A percentile compares a stretch with the other conserved stretches of the same genome.
Evolutionary conservation across 2,888 invertebrate species (phyloP).

Genomic region (Torymus texanus): DNA sequence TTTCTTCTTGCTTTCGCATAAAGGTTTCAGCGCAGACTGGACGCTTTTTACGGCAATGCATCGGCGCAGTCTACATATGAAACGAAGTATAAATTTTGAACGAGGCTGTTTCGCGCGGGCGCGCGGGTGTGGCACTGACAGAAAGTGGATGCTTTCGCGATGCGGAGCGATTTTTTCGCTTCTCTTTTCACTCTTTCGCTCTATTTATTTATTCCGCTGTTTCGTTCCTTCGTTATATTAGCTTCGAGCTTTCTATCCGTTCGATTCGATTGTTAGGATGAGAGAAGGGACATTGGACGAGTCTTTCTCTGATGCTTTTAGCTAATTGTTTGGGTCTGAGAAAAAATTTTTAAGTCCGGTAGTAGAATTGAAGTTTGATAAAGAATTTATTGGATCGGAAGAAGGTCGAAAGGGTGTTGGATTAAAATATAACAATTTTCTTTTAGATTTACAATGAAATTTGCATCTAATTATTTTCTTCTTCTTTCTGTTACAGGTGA

Average conservation of each 20-base stretch:
- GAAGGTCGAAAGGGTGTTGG: too few relatives aligned
- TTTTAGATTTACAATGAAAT: neutral
- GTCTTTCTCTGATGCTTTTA: constrained; percentile 34
- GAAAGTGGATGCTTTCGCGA: neutral
- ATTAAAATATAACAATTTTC: too few relatives aligned
- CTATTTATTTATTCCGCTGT: neutral
- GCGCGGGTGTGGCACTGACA: neutral
- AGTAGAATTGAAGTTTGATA: too few relatives aligned
- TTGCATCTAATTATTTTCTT: neutral
- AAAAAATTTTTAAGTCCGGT: neutral
- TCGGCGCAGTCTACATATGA: constrained; percentile 20
- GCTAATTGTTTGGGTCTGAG: constrained; percentile 26
- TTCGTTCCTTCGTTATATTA: neutral
- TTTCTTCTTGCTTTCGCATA: too few relatives aligned
- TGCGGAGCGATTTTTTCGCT: neutral
- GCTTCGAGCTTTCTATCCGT: constrained; percentile 50
- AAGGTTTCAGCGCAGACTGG: neutral
- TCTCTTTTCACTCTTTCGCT: neutral
- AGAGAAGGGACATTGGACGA: neutral
- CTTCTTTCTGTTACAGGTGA: constrained; percentile 31
- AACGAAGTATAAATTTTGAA: constrained; percentile 44
- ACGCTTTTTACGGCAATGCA: constrained; percentile 16
- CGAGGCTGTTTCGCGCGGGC: constrained; percentile 5
- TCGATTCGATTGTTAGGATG: too few relatives aligned
- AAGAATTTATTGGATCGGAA: too few relatives aligned